A percentile compares a stretch with the other conserved stretches of the same genome.
These are phyloP conservation scores for Copsychus sechellarum DNA, from an alignment of 2,113 vertebrate genomes.

Conservation along the genomic window DNA sequence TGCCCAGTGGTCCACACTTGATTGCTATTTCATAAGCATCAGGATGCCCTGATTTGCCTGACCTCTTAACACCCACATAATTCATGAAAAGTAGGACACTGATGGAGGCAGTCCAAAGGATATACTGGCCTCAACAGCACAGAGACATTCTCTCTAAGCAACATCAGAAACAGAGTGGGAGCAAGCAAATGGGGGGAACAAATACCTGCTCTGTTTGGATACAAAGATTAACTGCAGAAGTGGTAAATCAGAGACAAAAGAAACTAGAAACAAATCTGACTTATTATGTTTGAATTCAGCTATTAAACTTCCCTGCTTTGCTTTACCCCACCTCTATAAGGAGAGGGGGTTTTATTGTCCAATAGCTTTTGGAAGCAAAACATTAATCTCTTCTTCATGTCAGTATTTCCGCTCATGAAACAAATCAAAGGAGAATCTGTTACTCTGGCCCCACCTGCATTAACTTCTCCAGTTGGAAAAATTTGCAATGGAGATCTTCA, in stretches of 20 bases:
- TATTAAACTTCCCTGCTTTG: background rate
- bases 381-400: background rate
- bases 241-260: background rate
- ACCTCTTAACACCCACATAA: background rate
- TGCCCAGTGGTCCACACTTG: background rate
- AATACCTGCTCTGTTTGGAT: background rate
- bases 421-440: background rate
- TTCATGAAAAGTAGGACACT: background rate
- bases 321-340: background rate
- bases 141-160: background rate
- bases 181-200: background rate
- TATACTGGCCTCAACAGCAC: background rate
- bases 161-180: background rate
- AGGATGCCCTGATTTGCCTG: background rate
- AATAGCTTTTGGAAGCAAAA: background rate
- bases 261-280: background rate
- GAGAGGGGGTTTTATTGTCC: background rate
- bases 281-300: background rate
- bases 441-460: constrained; percentile 83
- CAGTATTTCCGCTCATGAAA: background rate
- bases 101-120: background rate
- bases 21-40: background rate
- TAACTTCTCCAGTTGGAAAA: constrained; percentile 93
- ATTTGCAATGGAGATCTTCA: constrained; percentile 98
- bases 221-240: background rate